A percentile compares a stretch with the other conserved stretches of the same genome.
Evolutionary conservation across 2,797 vertebrate genomes (phyloP).

Genomic region (Furcifer pardalis): DNA sequence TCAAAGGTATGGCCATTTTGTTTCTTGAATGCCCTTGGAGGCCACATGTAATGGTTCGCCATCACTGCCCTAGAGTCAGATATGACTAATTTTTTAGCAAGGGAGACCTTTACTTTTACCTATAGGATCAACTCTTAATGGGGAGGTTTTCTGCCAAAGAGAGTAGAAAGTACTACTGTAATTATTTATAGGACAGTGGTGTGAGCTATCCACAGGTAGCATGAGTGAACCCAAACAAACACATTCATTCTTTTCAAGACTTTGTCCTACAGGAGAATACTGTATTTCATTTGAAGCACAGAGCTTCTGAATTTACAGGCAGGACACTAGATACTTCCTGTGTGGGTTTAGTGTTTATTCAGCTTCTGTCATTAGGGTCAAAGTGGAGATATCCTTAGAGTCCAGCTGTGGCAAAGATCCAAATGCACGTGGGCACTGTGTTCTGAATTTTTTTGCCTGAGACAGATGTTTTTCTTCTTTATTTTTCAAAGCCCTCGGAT

Average conservation of each 20-base stretch:
- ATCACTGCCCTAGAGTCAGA: too few species aligned
- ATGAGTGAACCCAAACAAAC: not conserved
- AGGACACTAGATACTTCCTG: not conserved
- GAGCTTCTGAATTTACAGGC: not conserved
- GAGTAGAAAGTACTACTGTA: not conserved
- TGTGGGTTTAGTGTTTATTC: not conserved
- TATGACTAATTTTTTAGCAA: too few species aligned
- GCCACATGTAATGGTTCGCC: too few species aligned
- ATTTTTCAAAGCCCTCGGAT: constrained; percentile 84
- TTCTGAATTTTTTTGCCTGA: constrained; percentile 38
- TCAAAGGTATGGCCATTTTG: too few species aligned
- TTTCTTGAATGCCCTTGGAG: too few species aligned
- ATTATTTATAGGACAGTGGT: not conserved
- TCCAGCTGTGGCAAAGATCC: not conserved
- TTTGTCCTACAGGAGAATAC: not conserved
- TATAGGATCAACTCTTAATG: not conserved
- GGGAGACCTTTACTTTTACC: too few species aligned
- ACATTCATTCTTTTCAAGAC: accelerated
- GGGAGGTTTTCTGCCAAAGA: not conserved
- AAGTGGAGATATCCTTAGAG: not conserved
- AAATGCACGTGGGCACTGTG: not conserved
- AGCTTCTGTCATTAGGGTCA: not conserved
- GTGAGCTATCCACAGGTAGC: not conserved
- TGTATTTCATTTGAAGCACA: not conserved
- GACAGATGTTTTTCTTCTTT: constrained; percentile 54